Evolutionary conservation across 1,140 invertebrate species (phyloP), one percentile per base, ranked within the genome.

Genomic region (Diachasma alloeum): DNA sequence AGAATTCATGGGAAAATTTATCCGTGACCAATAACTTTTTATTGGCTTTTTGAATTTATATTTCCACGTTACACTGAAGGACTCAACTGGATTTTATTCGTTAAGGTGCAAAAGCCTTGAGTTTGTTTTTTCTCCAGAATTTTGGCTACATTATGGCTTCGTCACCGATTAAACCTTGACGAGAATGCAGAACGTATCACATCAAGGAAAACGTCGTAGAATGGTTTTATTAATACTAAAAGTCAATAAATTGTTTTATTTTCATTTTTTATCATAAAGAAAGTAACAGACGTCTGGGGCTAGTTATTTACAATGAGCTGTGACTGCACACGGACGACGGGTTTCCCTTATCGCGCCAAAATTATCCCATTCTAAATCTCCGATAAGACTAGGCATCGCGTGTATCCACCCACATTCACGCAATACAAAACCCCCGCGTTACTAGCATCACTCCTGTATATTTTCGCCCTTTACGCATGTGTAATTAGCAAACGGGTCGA

Each of bases 361-460:
- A 79, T 79, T 81, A 85, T 84, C 81, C 81, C 26, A 46, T 72
- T 17, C 53, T 74, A 67, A 84, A 83, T 85, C 83, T 82, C 59
- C 69, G 81, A 81, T 83, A 84, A 82, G 79, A 80, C 59, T 59
- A 59, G 31, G 71, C 69, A 67, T 85, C 82, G 79, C 80, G 81
- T 82, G 83, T 75, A 68, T 68, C 68, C 76, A 42, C 53, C 37
- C 71, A 48, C 63, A 59, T 68, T 77, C 77, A 74, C 70, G 70
- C 70, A 76, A 66, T 59, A 26, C 24, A 24, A 63, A 53, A 53
- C 48, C 48, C 48, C 59, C 19, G 59, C 72, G 74, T 59, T 48
- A 77, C 78, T 63, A 72, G 24, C 63, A 59, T 63, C 59, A 24
- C 19, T 63, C 56, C 72, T 24, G 56, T 76, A 67, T 72, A 78